A percentile compares a stretch with the other conserved stretches of the same genome.
Conservation (phyloP, 2,113 vertebrate genomes). For the Oriolus oriolus region DNA sequence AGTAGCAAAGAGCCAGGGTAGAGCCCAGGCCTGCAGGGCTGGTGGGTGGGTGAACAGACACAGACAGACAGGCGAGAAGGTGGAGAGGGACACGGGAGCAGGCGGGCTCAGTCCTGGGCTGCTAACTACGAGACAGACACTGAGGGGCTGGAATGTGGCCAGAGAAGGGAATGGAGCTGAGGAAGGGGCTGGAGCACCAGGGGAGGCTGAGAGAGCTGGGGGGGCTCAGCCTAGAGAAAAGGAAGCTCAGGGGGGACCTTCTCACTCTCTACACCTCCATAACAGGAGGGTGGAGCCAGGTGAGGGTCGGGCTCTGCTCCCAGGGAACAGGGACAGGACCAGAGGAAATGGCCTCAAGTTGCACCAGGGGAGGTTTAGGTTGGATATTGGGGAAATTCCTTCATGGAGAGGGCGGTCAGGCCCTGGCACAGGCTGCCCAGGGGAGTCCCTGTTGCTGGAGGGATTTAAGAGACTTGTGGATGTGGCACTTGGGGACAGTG, state of each 20-base stretch:
- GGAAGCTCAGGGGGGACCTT: neutral
- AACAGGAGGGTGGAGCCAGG: fast-evolving
- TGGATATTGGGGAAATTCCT: neutral
- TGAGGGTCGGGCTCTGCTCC: fast-evolving
- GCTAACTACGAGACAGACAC: neutral
- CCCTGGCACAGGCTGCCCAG: neutral
- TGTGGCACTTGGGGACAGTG: neutral
- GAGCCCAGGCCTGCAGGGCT: neutral
- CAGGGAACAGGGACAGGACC: neutral
- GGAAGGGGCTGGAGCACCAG: neutral
- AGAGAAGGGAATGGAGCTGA: neutral
- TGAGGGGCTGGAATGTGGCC: neutral
- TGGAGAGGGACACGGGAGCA: fast-evolving
- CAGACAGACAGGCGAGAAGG: fast-evolving
- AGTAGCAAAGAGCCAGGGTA: neutral
- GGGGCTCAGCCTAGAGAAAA: neutral
- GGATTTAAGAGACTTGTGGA: neutral
- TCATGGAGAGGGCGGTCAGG: neutral
- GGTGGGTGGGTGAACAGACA: fast-evolving
- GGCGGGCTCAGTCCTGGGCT: neutral
- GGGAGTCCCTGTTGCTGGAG: neutral
- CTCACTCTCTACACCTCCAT: neutral
- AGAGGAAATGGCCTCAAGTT: neutral
- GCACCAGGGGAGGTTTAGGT: neutral
- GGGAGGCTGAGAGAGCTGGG: neutral